Conservation (phyloP, 2,113 vertebrate species). For the Myodes glareolus region DNA sequence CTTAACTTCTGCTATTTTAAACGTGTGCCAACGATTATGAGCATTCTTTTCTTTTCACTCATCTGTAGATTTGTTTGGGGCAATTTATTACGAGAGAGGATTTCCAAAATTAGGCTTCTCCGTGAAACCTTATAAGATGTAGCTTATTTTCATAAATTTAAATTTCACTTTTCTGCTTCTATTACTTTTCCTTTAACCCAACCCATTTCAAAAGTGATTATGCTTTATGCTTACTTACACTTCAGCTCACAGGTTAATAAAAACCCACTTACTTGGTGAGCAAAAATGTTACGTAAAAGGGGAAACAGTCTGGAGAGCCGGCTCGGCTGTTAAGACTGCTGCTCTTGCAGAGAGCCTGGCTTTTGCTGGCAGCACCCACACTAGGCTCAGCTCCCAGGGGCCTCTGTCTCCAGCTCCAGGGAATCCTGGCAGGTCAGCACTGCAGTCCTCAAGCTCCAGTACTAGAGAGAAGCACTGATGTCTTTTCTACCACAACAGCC, state of each 20-base stretch:
- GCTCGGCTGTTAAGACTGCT: neutral
- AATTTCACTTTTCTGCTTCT: conserved; percentile 11
- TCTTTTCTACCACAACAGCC: neutral
- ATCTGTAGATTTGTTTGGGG: conserved; percentile 28
- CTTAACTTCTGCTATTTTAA: neutral
- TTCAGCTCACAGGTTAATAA: conserved; percentile 36
- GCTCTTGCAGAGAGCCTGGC: neutral
- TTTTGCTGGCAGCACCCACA: neutral
- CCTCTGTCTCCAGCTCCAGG: neutral
- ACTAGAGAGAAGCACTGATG: neutral
- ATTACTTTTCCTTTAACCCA: neutral
- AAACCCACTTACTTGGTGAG: neutral
- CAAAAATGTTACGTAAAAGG: neutral
- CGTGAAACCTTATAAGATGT: conserved; percentile 13
- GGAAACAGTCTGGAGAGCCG: neutral
- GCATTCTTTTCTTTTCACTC: neutral
- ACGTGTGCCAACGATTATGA: neutral
- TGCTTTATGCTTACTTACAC: neutral
- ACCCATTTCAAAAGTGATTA: neutral
- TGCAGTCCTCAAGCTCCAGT: neutral
- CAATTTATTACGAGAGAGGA: neutral
- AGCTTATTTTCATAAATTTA: conserved; percentile 27
- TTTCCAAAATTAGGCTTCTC: conserved; percentile 1
- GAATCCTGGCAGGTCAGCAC: neutral
- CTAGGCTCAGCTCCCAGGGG: neutral